Conservation (phyloP, 2,113 vertebrate genomes). For the Anarrhichthys ocellatus region DNA sequence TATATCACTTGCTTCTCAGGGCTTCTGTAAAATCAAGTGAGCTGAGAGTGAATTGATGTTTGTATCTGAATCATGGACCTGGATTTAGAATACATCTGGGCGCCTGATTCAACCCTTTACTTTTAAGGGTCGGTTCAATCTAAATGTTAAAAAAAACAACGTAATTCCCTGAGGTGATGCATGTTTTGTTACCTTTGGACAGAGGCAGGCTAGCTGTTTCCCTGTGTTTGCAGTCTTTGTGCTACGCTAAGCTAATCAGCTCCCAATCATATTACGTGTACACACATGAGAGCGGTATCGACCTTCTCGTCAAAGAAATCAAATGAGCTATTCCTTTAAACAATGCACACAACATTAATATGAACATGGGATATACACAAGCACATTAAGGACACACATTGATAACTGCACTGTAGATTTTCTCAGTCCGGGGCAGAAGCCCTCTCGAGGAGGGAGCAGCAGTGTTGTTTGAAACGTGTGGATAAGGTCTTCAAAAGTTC, state of each 20-base stretch:
- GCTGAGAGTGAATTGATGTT: not conserved
- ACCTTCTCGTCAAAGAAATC: not conserved
- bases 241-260: not conserved
- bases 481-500: conserved; percentile 63
- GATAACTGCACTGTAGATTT: conserved; percentile 2
- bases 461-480: conserved; percentile 54
- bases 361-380: not conserved
- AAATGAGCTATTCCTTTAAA: not conserved
- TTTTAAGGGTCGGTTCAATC: not conserved
- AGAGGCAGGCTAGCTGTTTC: not conserved
- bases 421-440: conserved; percentile 19
- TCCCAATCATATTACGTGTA: too few species aligned
- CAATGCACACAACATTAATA: not conserved
- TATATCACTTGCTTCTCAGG: too few species aligned
- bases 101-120: not conserved
- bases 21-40: not conserved
- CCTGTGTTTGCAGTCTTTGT: not conserved
- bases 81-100: not conserved
- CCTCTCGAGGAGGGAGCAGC: not conserved
- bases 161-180: not conserved
- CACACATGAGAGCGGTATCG: too few species aligned
- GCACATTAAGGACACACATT: not conserved
- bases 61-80: not conserved
- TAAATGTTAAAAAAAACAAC: not conserved
- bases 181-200: not conserved